Conservation (phyloP, 2,797 vertebrate genomes). For the Chaetodon trifasciatus region DNA sequence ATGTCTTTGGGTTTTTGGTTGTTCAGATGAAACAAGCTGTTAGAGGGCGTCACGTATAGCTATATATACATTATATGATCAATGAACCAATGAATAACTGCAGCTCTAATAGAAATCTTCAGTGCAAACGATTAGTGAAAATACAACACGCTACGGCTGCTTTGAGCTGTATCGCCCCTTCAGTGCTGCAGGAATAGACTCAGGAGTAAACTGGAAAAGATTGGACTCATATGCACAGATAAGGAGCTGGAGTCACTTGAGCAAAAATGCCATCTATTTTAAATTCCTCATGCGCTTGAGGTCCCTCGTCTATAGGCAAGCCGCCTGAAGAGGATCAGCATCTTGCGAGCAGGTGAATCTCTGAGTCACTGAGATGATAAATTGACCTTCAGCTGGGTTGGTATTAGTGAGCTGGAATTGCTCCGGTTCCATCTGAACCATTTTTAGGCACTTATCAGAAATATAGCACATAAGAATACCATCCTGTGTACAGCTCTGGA, state of each 20-base stretch:
- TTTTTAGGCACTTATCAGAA: constrained; percentile 46
- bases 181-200: constrained; percentile 15
- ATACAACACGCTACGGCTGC: constrained; percentile 5
- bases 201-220: constrained; percentile 30
- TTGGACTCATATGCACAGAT: constrained; percentile 53
- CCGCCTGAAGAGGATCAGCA: constrained; percentile 56
- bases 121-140: background rate
- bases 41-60: background rate
- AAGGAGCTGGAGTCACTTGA: constrained; percentile 52
- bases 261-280: constrained; percentile 66
- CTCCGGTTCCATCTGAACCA: constrained; percentile 31
- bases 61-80: too few species aligned
- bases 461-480: constrained; percentile 30
- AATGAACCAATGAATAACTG: background rate
- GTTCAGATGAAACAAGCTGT: background rate
- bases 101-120: background rate
- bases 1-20: background rate
- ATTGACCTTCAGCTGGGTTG: constrained; percentile 68
- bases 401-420: constrained; percentile 51
- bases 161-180: background rate
- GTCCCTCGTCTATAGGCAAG: constrained; percentile 24
- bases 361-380: constrained; percentile 66
- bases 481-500: background rate
- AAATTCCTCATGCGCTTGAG: constrained; percentile 55
- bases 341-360: constrained; percentile 63